phyloP scores from a whole-genome alignment of 1,140 invertebrate species.

The Notospermus geniculatus region DNA sequence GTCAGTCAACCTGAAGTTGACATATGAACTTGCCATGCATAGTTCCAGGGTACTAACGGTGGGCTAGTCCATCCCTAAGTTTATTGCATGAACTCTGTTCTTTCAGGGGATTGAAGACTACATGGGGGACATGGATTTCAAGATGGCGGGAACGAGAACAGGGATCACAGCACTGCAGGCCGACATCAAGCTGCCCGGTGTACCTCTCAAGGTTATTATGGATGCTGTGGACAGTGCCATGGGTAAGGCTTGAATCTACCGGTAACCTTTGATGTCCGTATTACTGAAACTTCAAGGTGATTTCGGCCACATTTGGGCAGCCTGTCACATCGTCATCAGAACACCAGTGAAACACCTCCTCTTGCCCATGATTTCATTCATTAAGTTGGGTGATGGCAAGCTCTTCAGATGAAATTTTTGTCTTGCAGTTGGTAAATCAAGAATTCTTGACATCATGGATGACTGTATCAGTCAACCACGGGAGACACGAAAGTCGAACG shows the following conservation, averaged over 20 bases:
- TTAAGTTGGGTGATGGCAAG: constrained; percentile 5
- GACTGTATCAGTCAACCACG: constrained; percentile 66
- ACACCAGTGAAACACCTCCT: no score
- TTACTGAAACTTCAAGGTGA: no score
- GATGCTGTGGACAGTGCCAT: constrained; percentile 75
- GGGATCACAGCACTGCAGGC: constrained; percentile 93
- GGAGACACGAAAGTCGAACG: constrained; percentile 73
- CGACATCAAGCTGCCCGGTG: constrained; percentile 88
- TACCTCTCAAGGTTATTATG: constrained; percentile 85
- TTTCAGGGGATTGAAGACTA: constrained; percentile 94
- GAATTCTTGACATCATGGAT: constrained; percentile 84
- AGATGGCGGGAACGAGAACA: constrained; percentile 88
- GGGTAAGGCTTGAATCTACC: no score
- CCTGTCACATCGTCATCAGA: no score
- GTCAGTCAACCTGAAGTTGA: neutral
- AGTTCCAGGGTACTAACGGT: constrained; percentile 41
- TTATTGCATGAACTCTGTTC: no score
- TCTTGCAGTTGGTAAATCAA: constrained; percentile 65
- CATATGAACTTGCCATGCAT: neutral
- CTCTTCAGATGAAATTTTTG: no score
- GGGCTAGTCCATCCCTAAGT: no score
- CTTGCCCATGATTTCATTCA: no score
- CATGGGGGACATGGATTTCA: constrained; percentile 99
- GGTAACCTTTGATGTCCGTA: no score
- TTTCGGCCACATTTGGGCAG: no score